Base-by-base conservation (phyloP, 2,888 invertebrate genomes). In the Uloborus plumipes region DNA sequence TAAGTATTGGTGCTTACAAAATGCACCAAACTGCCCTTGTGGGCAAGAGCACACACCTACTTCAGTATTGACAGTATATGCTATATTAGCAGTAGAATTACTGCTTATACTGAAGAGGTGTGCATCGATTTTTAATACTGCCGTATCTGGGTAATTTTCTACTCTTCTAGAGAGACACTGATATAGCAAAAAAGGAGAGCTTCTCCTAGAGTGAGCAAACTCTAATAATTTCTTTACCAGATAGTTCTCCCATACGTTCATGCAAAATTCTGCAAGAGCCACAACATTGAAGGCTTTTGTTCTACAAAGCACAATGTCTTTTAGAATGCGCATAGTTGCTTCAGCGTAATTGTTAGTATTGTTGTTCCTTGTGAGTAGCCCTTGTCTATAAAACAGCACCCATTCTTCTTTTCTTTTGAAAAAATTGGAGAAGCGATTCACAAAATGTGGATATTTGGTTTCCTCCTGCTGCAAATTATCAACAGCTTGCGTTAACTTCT, bases 271-370 rank as follows among this genome's bases (percentile, higher is more conserved):
- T 31, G 31, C 31, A 9, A 64, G 31, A 0, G 64, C 64, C 4
- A 64, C 64, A 0, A 64, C 64, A 31, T 64, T 64, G 31, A 31
- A 64, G 3, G 64, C 64, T 64, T 64, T 64, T 3, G 64, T 64
- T 39, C 64, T 26, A 14, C 18, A 16, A n/a, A 64, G 47, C 3
- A 64, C 64, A 64, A 64, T 22, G 20, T 67, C 67, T 67, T 67
- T 67, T 20, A 67, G 11, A 16, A 67, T 67, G 1, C 51, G 14
- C 13, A 67, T 67, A 9, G 67, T 39, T 20, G 50, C 50, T 18
- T 67, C 67, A 11, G 51, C 50, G 50, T 39, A 67, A 22, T 67
- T 67, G 20, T 67, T 67, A 0, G 67, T 67, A 51, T 50, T 67
- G 22, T 50, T n/a, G 11, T 47, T 22, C 4, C 67, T 49, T 2